These are phyloP conservation scores for Pardalotus punctatus DNA, from an alignment of 2,113 vertebrate species.

Conservation along the genomic window DNA sequence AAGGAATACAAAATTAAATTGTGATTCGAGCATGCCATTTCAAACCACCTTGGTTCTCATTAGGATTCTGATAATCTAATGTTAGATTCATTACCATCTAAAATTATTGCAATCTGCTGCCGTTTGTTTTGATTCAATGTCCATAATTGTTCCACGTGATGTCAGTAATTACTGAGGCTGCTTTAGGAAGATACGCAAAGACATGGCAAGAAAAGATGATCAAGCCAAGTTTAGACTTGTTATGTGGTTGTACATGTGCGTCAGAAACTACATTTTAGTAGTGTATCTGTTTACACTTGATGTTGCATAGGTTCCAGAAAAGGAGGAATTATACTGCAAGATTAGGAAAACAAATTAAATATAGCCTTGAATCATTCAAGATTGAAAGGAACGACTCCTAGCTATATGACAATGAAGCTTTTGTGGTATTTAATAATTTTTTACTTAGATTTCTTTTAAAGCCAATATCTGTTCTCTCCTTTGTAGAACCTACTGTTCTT, in stretches of 20 bases:
- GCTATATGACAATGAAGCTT: neutral
- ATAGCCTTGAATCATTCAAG: conserved; percentile 11
- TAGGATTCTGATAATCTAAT: conserved; percentile 41
- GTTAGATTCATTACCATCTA: conserved; percentile 47
- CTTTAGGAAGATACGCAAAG: conserved; percentile 25
- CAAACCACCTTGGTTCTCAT: conserved; percentile 42
- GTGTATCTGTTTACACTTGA: conserved; percentile 25
- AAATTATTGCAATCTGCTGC: conserved; percentile 48
- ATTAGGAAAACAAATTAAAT: conserved; percentile 30
- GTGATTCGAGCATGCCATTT: conserved; percentile 1
- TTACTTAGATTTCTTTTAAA: neutral
- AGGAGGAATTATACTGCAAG: neutral
- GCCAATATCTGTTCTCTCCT: neutral
- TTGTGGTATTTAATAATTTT: neutral
- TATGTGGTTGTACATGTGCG: neutral
- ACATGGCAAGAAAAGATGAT: conserved; percentile 21
- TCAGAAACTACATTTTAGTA: conserved; percentile 47
- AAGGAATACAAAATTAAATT: conserved; percentile 50
- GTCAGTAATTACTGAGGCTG: conserved; percentile 36
- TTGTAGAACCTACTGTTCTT: neutral
- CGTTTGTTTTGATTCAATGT: conserved; percentile 62
- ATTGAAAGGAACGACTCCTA: neutral
- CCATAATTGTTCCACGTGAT: conserved; percentile 45
- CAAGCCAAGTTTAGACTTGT: conserved; percentile 31
- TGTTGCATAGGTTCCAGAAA: conserved; percentile 43